A percentile compares a stretch with the other conserved stretches of the same genome.
Conservation (phyloP, 2,888 invertebrate species). For the Heteromurus nitidus region DNA sequence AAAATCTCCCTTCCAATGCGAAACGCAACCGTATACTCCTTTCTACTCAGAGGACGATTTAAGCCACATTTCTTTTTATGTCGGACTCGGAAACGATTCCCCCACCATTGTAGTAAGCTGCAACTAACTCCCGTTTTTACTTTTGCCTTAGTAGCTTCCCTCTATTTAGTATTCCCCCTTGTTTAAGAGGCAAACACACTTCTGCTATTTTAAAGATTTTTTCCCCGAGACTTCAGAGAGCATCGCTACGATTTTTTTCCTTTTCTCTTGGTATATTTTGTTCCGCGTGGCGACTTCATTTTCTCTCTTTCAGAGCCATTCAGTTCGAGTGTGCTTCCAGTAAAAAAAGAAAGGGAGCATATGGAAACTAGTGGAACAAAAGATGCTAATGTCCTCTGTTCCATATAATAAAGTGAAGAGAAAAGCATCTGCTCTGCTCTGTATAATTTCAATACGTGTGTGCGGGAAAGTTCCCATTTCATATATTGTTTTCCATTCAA, state of each 20-base stretch:
- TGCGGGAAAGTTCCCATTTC: background rate
- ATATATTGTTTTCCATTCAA: no score
- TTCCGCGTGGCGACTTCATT: slow-evolving; percentile 4
- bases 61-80: slow-evolving; percentile 39
- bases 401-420: background rate
- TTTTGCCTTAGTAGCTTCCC: background rate
- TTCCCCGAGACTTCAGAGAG: background rate
- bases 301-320: no score
- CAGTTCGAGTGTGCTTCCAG: no score
- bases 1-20: background rate
- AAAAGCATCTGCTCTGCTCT: no score
- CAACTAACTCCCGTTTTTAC: no score
- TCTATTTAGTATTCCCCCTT: background rate
- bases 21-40: no score
- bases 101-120: no score
- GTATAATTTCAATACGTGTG: background rate
- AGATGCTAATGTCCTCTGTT: background rate
- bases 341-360: slow-evolving; percentile 18
- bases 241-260: background rate
- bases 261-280: background rate
- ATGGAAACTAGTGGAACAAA: slow-evolving; percentile 28
- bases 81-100: no score
- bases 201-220: background rate
- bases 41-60: no score
- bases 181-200: background rate